A percentile compares a stretch with the other conserved stretches of the same genome.
Conservation (phyloP, 2,113 vertebrate genomes). For the Brachirus orientalis region DNA sequence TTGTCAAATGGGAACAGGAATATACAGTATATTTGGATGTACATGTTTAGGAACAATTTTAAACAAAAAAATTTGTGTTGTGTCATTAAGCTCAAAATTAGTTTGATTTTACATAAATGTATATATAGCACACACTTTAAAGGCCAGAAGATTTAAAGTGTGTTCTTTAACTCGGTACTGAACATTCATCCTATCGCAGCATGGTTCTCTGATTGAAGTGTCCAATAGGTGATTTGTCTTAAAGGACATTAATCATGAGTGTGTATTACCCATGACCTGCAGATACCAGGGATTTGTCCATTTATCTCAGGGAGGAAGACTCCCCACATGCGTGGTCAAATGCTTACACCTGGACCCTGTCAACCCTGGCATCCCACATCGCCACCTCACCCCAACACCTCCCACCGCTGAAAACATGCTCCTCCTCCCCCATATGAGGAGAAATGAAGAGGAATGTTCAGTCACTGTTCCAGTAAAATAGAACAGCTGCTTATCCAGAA, state of each 20-base stretch:
- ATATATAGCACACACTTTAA: too few species aligned
- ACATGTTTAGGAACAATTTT: too few species aligned
- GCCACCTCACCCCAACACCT: not conserved
- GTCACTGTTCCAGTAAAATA: too few species aligned
- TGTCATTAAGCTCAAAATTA: too few species aligned
- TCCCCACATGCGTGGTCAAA: slow-evolving; percentile 55
- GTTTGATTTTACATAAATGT: too few species aligned
- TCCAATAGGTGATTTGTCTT: slow-evolving; percentile 67
- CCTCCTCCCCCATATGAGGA: not conserved
- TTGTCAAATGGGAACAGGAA: too few species aligned
- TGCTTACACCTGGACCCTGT: slow-evolving; percentile 54
- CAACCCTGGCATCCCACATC: slow-evolving; percentile 15
- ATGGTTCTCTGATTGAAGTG: slow-evolving; percentile 65
- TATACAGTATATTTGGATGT: too few species aligned
- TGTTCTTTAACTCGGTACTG: slow-evolving; percentile 62
- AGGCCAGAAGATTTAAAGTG: slow-evolving; percentile 47
- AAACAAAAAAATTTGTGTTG: too few species aligned
- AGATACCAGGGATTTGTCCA: slow-evolving; percentile 49
- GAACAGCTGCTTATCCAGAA: too few species aligned
- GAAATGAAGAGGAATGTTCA: too few species aligned
- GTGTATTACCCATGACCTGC: slow-evolving; percentile 69
- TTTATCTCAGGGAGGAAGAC: slow-evolving; percentile 56
- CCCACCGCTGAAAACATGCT: not conserved
- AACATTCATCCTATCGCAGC: slow-evolving; percentile 67
- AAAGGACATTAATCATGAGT: slow-evolving; percentile 69